A percentile compares a stretch with the other conserved stretches of the same genome.
Evolutionary conservation across 2,113 vertebrate species (phyloP).

Genomic region (Grantiella picta): DNA sequence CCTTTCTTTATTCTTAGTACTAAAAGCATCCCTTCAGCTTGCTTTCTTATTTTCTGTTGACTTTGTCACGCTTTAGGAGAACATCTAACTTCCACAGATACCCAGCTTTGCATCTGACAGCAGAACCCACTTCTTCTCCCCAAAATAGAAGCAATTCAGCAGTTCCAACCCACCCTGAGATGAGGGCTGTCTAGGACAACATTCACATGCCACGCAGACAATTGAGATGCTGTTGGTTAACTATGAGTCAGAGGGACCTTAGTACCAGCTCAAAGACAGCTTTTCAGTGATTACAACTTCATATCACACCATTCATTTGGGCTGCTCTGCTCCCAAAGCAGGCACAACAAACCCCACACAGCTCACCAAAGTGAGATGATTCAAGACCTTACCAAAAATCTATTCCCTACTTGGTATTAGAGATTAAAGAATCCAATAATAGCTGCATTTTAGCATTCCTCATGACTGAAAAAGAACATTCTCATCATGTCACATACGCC

Average conservation of each 20-base stretch:
- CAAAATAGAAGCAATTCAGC: neutral
- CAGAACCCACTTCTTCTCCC: neutral
- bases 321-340: neutral
- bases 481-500: too few relatives aligned
- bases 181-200: neutral
- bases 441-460: neutral
- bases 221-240: neutral
- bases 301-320: neutral
- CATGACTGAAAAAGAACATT: fast-evolving
- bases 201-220: neutral
- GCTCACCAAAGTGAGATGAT: neutral
- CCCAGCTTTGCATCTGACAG: neutral
- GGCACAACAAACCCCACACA: neutral
- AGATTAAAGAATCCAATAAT: neutral
- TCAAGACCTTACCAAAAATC: neutral
- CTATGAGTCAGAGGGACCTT: neutral
- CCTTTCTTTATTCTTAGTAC: neutral
- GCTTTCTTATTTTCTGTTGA: neutral
- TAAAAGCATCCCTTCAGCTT: neutral
- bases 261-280: neutral
- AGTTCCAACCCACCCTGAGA: neutral
- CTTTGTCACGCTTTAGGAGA: neutral
- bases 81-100: neutral
- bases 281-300: neutral
- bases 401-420: neutral